A percentile compares a stretch with the other conserved stretches of the same genome.
Conservation (phyloP, 2,888 invertebrate species). For the Coronaproctus castanopsis region DNA sequence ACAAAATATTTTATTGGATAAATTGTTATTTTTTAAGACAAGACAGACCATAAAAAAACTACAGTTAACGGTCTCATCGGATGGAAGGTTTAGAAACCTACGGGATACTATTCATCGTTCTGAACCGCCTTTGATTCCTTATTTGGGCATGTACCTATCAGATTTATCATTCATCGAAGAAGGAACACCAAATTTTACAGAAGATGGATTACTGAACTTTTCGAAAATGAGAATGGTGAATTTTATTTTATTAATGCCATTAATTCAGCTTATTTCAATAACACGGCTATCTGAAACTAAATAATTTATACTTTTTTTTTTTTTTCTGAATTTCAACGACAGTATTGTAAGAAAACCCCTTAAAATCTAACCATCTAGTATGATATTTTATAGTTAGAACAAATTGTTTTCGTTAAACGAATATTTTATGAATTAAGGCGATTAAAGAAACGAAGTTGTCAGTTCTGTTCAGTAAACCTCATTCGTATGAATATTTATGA, state of each 20-base stretch:
- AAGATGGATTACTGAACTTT: slow-evolving; percentile 71
- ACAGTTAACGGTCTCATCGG: slow-evolving; percentile 68
- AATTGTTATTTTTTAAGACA: too few species aligned
- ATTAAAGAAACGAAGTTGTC: too few species aligned
- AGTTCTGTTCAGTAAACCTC: too few species aligned
- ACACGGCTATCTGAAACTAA: background rate
- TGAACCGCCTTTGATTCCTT: slow-evolving; percentile 72
- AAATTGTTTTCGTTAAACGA: too few species aligned
- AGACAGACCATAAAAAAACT: slow-evolving; percentile 71
- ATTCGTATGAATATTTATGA: too few species aligned
- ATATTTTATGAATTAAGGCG: too few species aligned
- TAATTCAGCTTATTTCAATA: background rate
- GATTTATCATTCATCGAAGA: slow-evolving; percentile 85
- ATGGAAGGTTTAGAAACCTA: slow-evolving; percentile 67
- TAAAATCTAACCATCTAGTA: too few species aligned
- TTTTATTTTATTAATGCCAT: background rate
- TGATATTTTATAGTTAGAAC: too few species aligned
- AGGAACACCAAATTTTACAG: slow-evolving; percentile 74
- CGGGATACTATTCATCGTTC: slow-evolving; percentile 72
- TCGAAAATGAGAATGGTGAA: slow-evolving; percentile 85
- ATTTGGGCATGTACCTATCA: slow-evolving; percentile 71
- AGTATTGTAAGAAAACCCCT: too few species aligned
- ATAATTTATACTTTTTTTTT: too few species aligned
- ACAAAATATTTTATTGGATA: too few species aligned
- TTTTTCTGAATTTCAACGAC: too few species aligned